Evolutionary conservation across 1,140 invertebrate species (phyloP), one percentile per base, ranked within the genome.

Genomic region (Tetragonula clypearis): DNA sequence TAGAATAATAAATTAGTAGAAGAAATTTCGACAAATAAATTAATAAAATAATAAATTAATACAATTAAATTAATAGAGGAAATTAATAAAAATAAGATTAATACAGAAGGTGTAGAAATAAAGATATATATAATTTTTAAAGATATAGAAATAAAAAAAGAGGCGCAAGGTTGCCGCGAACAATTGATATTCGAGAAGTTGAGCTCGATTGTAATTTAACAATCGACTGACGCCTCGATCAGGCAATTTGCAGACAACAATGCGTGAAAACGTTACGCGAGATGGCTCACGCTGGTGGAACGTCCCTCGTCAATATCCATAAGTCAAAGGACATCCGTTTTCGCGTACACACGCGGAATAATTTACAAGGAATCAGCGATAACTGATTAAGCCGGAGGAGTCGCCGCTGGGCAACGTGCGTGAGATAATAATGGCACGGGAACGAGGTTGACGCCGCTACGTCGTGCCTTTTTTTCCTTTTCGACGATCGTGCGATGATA

Each of bases 261-360:
- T 86, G 66, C 65, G 81, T 88, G 68, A 74, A 30, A 41, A 75
- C 73, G 55, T 79, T 35, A 66, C 3, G 21, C 72, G 53, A n/a
- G 72, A 41, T 26, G 66, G 74, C 75, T 79, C 79, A 88, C 71
- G 84, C 66, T 35, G 65, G 26, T 17, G 26, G 72, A 79, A 74
- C 26, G 85, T 68, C 66, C 66, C 72, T 86, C 87, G 71, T 87
- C 77, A 87, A 89, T 89, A 89, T 87, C 87, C 88, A 89, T 89
- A 83, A 89, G 87, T 80, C 72, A 74, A 83, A 86, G 76, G 74
- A 65, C 68, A 88, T 89, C 88, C 88, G 88, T 82, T 55, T 83
- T 66, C 26, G 65, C 60, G 66, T 66, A 79, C 84, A 81, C 78
- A 81, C 84, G 71, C 62, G 53, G 78, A 85, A 85, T 80, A 80